phyloP scores from a whole-genome alignment of 1,140 invertebrate species.

The Leucophenga varia region DNA sequence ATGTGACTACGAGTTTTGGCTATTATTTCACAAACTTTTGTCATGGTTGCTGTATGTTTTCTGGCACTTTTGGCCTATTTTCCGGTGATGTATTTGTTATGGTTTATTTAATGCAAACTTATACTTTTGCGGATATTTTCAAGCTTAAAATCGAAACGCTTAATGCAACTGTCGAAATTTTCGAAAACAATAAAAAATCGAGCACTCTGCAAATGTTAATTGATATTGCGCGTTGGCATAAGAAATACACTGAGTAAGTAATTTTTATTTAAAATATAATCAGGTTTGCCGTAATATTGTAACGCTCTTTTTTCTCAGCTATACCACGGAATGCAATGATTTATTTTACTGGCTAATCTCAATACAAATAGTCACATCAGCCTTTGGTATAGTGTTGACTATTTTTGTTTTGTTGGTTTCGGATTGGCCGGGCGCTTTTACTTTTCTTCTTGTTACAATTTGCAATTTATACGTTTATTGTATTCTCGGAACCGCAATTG shows the following conservation, averaged over 20 bases:
- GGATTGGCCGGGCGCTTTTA: conserved; percentile 22
- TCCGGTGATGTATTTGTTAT: conserved; percentile 25
- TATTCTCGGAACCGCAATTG: conserved; percentile 23
- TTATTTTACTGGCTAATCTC: conserved; percentile 21
- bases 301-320: no score
- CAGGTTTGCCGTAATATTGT: no score
- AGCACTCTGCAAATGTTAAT: conserved; percentile 10
- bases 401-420: conserved; percentile 19
- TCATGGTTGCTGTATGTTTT: conserved; percentile 1
- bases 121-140: conserved; percentile 22
- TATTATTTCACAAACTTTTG: conserved; percentile 9
- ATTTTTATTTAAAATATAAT: no score
- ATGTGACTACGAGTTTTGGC: conserved; percentile 14
- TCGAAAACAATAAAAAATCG: no score
- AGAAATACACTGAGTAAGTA: conserved; percentile 21
- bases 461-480: conserved; percentile 28
- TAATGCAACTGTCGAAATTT: no score
- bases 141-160: conserved; percentile 17
- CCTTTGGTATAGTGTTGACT: conserved; percentile 22
- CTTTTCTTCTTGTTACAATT: conserved; percentile 13
- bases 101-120: conserved; percentile 18
- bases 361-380: conserved; percentile 16
- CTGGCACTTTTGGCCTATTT: conserved; percentile 25
- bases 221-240: conserved; percentile 27
- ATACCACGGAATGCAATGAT: conserved; percentile 15